Evolutionary conservation across 2,888 invertebrate genomes (phyloP).

Genomic region (Rotaria sp.): DNA sequence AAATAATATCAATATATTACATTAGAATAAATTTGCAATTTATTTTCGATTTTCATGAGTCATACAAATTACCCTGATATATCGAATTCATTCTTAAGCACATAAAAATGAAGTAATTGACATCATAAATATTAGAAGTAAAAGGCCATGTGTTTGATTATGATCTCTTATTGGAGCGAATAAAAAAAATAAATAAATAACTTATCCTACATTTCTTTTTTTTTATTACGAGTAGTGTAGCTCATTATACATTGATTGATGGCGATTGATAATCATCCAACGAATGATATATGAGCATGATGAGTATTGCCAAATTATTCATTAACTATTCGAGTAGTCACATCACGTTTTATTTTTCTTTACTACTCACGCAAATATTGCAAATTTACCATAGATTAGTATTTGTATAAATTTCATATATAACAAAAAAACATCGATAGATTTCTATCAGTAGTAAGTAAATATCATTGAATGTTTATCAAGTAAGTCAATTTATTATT

Average conservation of each 20-base stretch:
- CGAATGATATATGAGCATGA: neutral
- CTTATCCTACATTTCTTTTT: neutral
- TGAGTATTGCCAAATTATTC: neutral
- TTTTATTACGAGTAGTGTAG: neutral
- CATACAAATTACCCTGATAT: neutral
- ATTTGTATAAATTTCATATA: neutral
- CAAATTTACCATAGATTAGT: neutral
- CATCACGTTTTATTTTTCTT: neutral
- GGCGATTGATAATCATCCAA: neutral
- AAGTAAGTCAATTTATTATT: neutral
- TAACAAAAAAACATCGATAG: neutral
- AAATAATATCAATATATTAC: too few species aligned
- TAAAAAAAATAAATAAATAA: neutral
- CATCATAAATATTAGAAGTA: neutral
- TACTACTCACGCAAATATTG: neutral
- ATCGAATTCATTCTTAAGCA: neutral
- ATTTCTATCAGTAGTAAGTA: neutral
- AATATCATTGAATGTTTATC: neutral
- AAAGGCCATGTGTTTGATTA: constrained; percentile 1
- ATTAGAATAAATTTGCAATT: too few species aligned
- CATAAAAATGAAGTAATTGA: neutral
- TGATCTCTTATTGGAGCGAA: neutral
- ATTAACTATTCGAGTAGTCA: neutral
- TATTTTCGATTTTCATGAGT: neutral
- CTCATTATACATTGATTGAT: neutral